These are phyloP conservation scores for Tadarida brasiliensis DNA, from an alignment of 2,797 vertebrate genomes.

Conservation along the genomic window DNA sequence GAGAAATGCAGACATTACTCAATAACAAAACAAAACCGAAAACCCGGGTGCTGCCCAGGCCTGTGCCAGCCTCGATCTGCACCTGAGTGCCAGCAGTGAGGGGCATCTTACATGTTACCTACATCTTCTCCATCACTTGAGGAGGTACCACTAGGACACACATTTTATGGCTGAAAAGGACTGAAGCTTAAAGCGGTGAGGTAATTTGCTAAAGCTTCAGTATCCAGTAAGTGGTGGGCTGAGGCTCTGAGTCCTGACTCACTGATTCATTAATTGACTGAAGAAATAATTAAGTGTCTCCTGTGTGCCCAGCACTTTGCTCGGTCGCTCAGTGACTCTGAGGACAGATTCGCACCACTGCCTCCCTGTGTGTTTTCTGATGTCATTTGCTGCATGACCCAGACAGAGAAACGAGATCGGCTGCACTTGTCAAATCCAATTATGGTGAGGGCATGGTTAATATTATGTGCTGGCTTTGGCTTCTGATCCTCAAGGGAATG, in stretches of 20 bases:
- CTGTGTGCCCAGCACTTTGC: too few species aligned
- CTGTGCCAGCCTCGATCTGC: background rate
- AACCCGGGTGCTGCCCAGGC: background rate
- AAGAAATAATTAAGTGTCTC: background rate
- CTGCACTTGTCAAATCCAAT: background rate
- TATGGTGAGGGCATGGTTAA: background rate
- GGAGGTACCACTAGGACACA: background rate
- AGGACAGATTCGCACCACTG: background rate
- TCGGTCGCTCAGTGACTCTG: background rate
- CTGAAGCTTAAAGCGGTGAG: background rate
- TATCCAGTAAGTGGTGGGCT: background rate
- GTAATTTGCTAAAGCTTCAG: background rate
- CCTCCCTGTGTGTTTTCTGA: background rate
- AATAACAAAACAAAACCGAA: background rate
- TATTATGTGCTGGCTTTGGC: background rate
- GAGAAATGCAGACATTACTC: background rate
- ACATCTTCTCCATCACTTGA: background rate
- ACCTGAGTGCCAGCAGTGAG: background rate
- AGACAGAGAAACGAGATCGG: background rate
- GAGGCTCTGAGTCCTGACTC: background rate
- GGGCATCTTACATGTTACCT: background rate
- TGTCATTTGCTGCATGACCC: background rate
- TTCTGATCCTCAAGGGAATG: background rate
- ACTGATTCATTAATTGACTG: background rate
- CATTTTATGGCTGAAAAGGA: background rate